Percentiles rank a stretch among this genome's conserved stretches.
Evolutionary conservation across 1,140 invertebrate genomes (phyloP).

Genomic region (Argopecten irradians): DNA sequence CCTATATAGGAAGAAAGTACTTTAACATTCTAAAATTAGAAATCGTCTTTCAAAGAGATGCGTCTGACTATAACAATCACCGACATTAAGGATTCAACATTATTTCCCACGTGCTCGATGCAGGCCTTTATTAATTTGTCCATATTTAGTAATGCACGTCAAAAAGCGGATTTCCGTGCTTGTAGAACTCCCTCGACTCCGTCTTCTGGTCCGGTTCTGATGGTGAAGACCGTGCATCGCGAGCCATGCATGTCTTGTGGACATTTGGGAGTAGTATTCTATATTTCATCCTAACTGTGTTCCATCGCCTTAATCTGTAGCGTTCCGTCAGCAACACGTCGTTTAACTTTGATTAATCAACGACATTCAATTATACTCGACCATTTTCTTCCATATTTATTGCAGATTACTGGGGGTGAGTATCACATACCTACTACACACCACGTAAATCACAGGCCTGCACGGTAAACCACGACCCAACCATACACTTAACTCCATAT

Average conservation of each 20-base stretch:
- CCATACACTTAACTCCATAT: neutral
- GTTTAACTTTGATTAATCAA: conserved; percentile 5
- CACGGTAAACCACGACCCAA: neutral
- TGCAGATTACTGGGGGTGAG: neutral
- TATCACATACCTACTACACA: neutral
- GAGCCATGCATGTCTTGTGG: neutral
- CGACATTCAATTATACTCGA: conserved; percentile 1
- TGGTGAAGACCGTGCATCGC: neutral
- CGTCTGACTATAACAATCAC: neutral
- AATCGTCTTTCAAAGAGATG: neutral
- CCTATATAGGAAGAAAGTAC: conserved; percentile 10
- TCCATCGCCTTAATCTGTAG: neutral
- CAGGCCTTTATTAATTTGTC: conserved; percentile 18
- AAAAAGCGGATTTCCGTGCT: conserved; percentile 20
- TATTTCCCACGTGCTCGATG: neutral
- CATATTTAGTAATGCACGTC: conserved; percentile 11
- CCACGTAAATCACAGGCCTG: neutral
- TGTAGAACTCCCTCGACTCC: neutral
- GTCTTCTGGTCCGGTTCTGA: neutral
- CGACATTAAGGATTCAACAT: neutral
- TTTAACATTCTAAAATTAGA: neutral
- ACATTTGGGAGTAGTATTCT: neutral
- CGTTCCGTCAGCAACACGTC: neutral
- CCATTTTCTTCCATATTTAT: conserved; percentile 23
- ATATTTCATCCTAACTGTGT: conserved; percentile 1